phyloP scores from a whole-genome alignment of 2,113 vertebrate genomes.

The Seriola dumerili region DNA sequence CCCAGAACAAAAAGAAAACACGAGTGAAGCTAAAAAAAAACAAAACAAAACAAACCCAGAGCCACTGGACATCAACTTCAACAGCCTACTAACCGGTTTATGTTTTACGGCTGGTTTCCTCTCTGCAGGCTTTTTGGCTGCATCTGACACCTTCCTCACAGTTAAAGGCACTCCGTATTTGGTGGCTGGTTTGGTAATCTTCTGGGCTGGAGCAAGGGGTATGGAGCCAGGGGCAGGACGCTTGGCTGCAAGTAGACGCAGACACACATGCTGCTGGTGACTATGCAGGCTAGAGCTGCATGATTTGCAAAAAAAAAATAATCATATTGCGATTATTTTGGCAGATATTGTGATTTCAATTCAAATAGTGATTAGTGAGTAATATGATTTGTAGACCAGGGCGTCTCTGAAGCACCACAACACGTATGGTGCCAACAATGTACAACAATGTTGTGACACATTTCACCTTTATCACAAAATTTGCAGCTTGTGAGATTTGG shows the following conservation, averaged over 20 bases:
- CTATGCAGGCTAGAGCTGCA: no score
- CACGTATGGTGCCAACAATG: no score
- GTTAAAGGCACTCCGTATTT: slow-evolving; percentile 98
- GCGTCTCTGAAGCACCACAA: no score
- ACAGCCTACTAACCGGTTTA: slow-evolving; percentile 85
- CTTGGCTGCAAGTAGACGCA: slow-evolving; percentile 82
- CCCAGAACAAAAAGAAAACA: neutral
- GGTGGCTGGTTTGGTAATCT: slow-evolving; percentile 96
- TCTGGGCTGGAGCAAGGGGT: slow-evolving; percentile 86
- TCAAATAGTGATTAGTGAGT: no score
- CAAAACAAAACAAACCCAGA: neutral
- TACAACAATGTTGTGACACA: no score
- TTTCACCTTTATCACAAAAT: no score
- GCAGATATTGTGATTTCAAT: no score
- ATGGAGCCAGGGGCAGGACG: slow-evolving; percentile 86
- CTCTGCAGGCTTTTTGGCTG: slow-evolving; percentile 86
- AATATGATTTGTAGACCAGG: no score
- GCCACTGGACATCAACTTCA: neutral
- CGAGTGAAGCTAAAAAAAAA: neutral
- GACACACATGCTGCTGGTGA: neutral
- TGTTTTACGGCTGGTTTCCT: slow-evolving; percentile 87
- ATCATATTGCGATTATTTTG: no score
- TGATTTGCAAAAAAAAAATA: no score
- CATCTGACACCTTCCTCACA: slow-evolving; percentile 86
- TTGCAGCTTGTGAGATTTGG: no score